Conservation (phyloP, 2,888 invertebrate species). For the Sinelater perroti region DNA sequence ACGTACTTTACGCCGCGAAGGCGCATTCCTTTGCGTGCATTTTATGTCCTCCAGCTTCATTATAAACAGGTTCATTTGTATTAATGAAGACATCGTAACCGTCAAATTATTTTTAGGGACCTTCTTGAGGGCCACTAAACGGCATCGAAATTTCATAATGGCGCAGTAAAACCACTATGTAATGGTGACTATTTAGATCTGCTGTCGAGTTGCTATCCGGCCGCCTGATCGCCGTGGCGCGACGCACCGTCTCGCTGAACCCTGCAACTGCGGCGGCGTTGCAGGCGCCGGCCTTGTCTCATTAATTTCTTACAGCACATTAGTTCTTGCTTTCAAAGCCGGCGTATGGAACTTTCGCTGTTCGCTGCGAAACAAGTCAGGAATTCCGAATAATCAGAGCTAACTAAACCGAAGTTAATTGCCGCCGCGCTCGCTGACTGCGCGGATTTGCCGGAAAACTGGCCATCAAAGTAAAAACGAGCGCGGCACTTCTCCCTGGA, state of each 20-base stretch:
- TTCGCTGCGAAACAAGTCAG: not conserved
- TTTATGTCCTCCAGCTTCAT: constrained; percentile 29
- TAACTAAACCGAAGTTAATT: constrained; percentile 15
- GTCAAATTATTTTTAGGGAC: constrained; percentile 27
- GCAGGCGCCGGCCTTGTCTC: constrained; percentile 32
- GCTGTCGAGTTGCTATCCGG: not conserved
- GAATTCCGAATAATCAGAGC: constrained; percentile 15
- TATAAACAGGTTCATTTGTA: constrained; percentile 35
- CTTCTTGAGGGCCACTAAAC: constrained; percentile 20
- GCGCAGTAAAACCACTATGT: constrained; percentile 21
- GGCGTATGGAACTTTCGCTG: constrained; percentile 25
- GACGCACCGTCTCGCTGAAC: not conserved
- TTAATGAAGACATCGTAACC: constrained; percentile 38
- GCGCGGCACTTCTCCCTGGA: too few species aligned
- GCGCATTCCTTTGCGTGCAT: constrained; percentile 27
- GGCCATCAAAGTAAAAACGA: too few species aligned
- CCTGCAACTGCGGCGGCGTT: constrained; percentile 19
- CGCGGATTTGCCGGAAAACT: too few species aligned
- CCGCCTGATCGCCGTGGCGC: not conserved
- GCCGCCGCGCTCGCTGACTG: too few species aligned
- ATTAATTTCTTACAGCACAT: constrained; percentile 36
- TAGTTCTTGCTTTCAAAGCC: constrained; percentile 27
- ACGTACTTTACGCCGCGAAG: constrained; percentile 24
- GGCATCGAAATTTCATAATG: constrained; percentile 26
- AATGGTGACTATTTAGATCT: constrained; percentile 2